Percentiles rank a stretch among this genome's conserved stretches.
Evolutionary conservation across 2,797 vertebrate species (phyloP).

Genomic region (Onychomys torridus): DNA sequence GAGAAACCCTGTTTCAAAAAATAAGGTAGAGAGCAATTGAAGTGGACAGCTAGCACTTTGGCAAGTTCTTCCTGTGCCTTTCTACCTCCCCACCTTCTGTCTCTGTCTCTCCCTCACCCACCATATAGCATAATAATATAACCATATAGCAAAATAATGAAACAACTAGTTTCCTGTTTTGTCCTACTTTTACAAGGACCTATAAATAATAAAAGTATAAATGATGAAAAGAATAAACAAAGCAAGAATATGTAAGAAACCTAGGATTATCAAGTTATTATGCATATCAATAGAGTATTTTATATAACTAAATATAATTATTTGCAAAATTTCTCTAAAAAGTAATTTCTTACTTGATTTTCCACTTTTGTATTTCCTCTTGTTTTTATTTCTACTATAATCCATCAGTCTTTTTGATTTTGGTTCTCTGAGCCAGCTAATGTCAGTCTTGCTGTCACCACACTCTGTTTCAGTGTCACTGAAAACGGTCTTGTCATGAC

Average conservation of each 20-base stretch:
- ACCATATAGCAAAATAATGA: background rate
- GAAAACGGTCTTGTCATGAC: conserved; percentile 91
- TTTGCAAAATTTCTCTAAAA: background rate
- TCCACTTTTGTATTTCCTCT: conserved; percentile 51
- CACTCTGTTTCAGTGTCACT: conserved; percentile 94
- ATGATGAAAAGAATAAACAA: background rate
- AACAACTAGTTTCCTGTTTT: background rate
- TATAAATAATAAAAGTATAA: background rate
- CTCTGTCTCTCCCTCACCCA: background rate
- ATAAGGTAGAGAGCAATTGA: too few species aligned
- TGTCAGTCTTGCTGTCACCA: conserved; percentile 91
- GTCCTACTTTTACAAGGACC: background rate
- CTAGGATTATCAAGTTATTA: background rate
- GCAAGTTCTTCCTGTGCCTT: background rate
- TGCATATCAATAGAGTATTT: conserved; percentile 22
- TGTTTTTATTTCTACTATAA: conserved; percentile 90
- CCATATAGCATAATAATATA: background rate
- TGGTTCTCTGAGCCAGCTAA: conserved; percentile 93
- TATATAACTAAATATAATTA: background rate
- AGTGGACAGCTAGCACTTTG: background rate
- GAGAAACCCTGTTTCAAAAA: background rate
- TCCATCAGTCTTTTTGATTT: conserved; percentile 90
- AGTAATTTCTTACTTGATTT: conserved; percentile 83
- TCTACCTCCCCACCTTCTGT: background rate
- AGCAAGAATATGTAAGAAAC: background rate